Base-by-base conservation (phyloP, 1,140 invertebrate genomes). In the Drosophila sulfurigaster region DNA sequence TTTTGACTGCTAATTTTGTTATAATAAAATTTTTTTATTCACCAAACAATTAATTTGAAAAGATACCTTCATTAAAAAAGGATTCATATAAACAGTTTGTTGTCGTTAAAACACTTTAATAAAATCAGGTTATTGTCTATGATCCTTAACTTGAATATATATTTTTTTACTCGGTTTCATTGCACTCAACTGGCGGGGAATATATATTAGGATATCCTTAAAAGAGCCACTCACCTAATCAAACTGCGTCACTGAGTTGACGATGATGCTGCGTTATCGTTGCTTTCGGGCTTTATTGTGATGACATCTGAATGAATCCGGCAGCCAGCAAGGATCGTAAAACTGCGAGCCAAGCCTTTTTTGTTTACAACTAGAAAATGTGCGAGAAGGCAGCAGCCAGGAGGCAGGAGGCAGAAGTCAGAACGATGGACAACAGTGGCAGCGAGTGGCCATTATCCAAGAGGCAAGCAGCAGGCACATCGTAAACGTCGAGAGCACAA, bases 151-250 rank as follows among this genome's bases (percentile, higher is more conserved):
- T 73, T 28, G 35, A 57, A 41, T 13, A 25, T 46, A 56, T 25
- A 3, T 25, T 4, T 20, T 16, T 46, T 64, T 41, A 74, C 48
- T 69, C 20, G 7, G 4, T 63, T 70, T 70, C 35, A 63, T 69
- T 25, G 15, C 67, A 64, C 67, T 71, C 38, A 70, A 62, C 46
- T 57, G 56, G 43, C 2, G 16, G 30, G 3, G 20, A 25, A 35
- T n/a, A 64, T 25, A 16, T 54, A 69, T 59, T 64, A 58, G 54
- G 30, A 10, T 64, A 75, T 72, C 64, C 68, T 65, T 13, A 49
- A 54, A 71, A 52, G 52, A 52, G 45, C 67, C 79, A 86, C 82
- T 86, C 79, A 86, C 82, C 82, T 79, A 82, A 68, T 79, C 57
- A 65, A 79, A 62, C 76, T 52, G 57, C 25, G 66, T 64, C 59